Evolutionary conservation across 2,888 invertebrate species (phyloP).

Genomic region (Sisyra nigra): DNA sequence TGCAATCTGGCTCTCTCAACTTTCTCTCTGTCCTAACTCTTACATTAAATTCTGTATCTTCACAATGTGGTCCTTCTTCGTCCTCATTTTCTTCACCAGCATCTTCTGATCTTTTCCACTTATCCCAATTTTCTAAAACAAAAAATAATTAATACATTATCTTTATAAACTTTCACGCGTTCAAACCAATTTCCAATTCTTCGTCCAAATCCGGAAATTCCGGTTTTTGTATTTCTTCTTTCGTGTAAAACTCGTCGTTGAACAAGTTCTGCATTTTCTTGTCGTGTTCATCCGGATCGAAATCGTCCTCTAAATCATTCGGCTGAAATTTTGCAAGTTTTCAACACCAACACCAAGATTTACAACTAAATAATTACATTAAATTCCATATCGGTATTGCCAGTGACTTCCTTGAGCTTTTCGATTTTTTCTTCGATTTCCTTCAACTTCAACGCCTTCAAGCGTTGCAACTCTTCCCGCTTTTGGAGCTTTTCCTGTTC

Average conservation of each 20-base stretch:
- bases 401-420: slow-evolving; percentile 75
- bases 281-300: slow-evolving; percentile 82
- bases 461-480: slow-evolving; percentile 70
- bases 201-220: slow-evolving; percentile 69
- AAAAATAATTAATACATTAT: slow-evolving; percentile 2
- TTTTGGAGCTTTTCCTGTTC: slow-evolving; percentile 62
- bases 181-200: slow-evolving; percentile 42
- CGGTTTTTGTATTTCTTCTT: slow-evolving; percentile 60
- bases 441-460: slow-evolving; percentile 72
- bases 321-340: slow-evolving; percentile 30
- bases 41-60: slow-evolving; percentile 69
- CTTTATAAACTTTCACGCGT: neutral
- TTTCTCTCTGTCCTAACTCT: slow-evolving; percentile 20
- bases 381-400: slow-evolving; percentile 55
- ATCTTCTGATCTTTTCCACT: slow-evolving; percentile 33
- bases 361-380: slow-evolving; percentile 24
- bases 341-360: neutral
- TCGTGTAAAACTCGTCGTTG: slow-evolving; percentile 72
- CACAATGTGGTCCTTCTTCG: slow-evolving; percentile 41
- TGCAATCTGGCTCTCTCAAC: too few species aligned
- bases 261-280: slow-evolving; percentile 73
- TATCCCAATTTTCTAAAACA: slow-evolving; percentile 48
- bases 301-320: slow-evolving; percentile 75
- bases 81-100: slow-evolving; percentile 18
- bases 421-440: slow-evolving; percentile 84